Percentiles rank a stretch among this genome's conserved stretches.
phyloP scores from a whole-genome alignment of 2,797 vertebrate species.

The Oreortyx pictus region DNA sequence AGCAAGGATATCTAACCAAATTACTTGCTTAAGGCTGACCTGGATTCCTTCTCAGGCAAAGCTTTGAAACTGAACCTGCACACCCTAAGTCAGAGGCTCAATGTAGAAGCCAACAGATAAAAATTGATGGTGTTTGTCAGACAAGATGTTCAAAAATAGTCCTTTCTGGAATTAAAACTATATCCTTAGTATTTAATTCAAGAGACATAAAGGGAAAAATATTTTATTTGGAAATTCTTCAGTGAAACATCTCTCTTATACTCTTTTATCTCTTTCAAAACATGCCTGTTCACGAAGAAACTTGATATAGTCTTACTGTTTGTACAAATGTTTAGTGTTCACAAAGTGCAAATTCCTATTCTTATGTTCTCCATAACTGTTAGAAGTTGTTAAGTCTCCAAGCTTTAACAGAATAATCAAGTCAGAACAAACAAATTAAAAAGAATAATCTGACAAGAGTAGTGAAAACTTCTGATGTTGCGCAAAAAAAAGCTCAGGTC shows the following conservation, averaged over 20 bases:
- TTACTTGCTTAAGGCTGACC: slow-evolving; percentile 22
- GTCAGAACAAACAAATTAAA: not conserved
- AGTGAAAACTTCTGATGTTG: not conserved
- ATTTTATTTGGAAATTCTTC: slow-evolving; percentile 44
- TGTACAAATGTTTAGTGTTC: not conserved
- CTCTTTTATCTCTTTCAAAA: not conserved
- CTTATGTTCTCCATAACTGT: not conserved
- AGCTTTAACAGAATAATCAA: not conserved
- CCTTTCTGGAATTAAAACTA: slow-evolving; percentile 6
- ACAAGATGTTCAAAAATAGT: not conserved
- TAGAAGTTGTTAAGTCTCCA: not conserved
- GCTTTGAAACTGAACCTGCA: slow-evolving; percentile 23
- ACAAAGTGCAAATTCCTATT: not conserved
- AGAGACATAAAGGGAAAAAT: not conserved
- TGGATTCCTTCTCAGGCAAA: slow-evolving; percentile 36
- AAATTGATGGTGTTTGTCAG: slow-evolving; percentile 8
- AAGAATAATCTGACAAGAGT: not conserved
- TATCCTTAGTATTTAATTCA: not conserved
- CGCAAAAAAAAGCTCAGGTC: not conserved
- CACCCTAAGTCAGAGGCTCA: not conserved
- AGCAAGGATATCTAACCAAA: slow-evolving; percentile 16
- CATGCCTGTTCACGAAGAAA: slow-evolving; percentile 19
- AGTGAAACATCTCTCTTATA: not conserved
- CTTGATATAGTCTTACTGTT: not conserved
- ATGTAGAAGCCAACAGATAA: not conserved